A percentile compares a stretch with the other conserved stretches of the same genome.
Conservation (phyloP, 1,140 invertebrate genomes). For the Drosophila triauraria region DNA sequence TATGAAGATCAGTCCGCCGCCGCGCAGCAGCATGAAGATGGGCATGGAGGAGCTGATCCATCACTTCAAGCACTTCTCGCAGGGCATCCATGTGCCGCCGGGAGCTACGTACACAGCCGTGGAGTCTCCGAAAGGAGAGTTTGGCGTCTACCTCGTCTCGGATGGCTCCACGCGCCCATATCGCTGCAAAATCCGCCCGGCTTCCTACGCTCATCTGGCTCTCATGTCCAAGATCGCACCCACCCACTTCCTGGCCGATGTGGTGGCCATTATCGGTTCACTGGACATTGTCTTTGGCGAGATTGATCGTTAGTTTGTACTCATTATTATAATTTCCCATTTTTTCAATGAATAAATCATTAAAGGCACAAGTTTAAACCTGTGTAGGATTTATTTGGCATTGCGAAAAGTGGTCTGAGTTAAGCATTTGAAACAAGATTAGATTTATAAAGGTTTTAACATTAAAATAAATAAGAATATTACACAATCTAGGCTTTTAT, state of each 20-base stretch:
- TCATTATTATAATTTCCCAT: background rate
- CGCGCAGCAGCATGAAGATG: conserved; percentile 93
- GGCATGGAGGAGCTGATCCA: conserved; percentile 96
- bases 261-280: conserved; percentile 92
- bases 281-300: conserved; percentile 96
- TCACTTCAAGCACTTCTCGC: conserved; percentile 94
- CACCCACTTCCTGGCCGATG: conserved; percentile 90
- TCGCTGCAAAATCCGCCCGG: conserved; percentile 91
- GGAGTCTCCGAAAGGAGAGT: conserved; percentile 94
- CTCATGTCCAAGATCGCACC: conserved; percentile 88
- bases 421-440: too few relatives aligned
- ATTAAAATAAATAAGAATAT: too few relatives aligned
- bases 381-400: too few relatives aligned
- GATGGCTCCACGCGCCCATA: conserved; percentile 93
- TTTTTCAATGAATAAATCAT: too few relatives aligned
- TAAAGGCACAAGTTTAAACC: background rate
- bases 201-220: conserved; percentile 91
- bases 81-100: conserved; percentile 93
- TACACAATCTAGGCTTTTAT: background rate
- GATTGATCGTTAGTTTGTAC: conserved; percentile 90
- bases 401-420: too few relatives aligned
- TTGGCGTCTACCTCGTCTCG: conserved; percentile 94
- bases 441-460: too few relatives aligned
- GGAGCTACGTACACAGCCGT: conserved; percentile 92
- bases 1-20: conserved; percentile 92